Conservation (phyloP, 92 coral and sea anemone genomes). For the Siderastrea siderea region DNA sequence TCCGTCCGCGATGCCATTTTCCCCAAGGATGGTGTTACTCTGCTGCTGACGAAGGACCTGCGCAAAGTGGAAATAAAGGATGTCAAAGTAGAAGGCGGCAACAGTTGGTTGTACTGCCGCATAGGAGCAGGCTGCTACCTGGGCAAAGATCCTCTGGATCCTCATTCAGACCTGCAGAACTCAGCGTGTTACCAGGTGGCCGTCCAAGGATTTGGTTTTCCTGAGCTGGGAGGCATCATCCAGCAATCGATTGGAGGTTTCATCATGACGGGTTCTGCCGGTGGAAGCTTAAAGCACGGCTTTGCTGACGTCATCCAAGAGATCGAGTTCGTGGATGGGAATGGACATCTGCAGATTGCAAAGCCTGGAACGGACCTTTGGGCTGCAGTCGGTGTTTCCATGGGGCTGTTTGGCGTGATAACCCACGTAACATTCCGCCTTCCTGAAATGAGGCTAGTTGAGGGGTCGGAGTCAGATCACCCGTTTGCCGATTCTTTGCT, state of each 20-base stretch:
- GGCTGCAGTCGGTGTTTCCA: conserved; percentile 84
- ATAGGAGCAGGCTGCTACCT: conserved; percentile 80
- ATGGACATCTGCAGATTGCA: conserved; percentile 51
- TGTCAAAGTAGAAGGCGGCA: conserved; percentile 15
- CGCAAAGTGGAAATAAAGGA: conserved; percentile 66
- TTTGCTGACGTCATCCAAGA: conserved; percentile 74
- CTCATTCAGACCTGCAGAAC: conserved; percentile 35
- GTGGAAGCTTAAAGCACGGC: conserved; percentile 78
- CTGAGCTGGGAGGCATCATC: conserved; percentile 78
- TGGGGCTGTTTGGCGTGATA: conserved; percentile 84
- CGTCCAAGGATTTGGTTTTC: conserved; percentile 70
- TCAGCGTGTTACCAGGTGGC: conserved; percentile 70
- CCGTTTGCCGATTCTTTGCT: conserved; percentile 67
- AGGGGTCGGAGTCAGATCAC: conserved; percentile 57
- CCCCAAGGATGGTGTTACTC: conserved; percentile 63
- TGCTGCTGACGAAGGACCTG: conserved; percentile 65
- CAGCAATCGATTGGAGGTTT: conserved; percentile 81
- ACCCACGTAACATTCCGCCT: conserved; percentile 80
- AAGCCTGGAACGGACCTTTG: conserved; percentile 60
- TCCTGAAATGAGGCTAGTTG: conserved; percentile 36
- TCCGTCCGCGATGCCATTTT: conserved; percentile 62
- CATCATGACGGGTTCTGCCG: conserved; percentile 81
- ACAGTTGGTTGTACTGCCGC: conserved; percentile 65
- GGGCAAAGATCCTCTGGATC: conserved; percentile 65
- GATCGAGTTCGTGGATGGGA: conserved; percentile 82